Conservation (phyloP, 1,140 invertebrate genomes). For the Bombus haemorrhoidalis region DNA sequence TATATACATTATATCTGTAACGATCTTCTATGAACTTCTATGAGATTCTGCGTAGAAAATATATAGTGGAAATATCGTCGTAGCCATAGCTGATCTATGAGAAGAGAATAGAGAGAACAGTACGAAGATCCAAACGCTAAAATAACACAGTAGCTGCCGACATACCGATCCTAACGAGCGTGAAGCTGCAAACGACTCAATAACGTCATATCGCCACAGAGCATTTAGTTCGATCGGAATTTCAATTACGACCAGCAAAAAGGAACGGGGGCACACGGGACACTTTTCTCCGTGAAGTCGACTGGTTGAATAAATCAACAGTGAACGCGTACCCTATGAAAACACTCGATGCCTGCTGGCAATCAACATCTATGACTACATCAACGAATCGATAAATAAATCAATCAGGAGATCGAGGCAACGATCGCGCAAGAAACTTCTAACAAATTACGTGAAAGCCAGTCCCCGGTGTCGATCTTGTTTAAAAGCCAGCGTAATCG, state of each 20-base stretch:
- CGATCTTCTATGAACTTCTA: too few relatives aligned
- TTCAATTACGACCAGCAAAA: slow-evolving; percentile 5
- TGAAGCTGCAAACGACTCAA: slow-evolving; percentile 6
- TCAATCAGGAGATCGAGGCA: background rate
- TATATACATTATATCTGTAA: too few relatives aligned
- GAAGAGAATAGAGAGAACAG: too few relatives aligned
- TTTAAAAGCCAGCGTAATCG: background rate
- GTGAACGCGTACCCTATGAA: background rate
- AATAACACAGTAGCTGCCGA: background rate
- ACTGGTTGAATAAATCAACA: slow-evolving; percentile 20
- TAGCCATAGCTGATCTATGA: too few relatives aligned
- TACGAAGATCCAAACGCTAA: background rate
- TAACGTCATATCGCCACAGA: background rate
- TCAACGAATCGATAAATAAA: slow-evolving; percentile 25
- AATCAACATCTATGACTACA: slow-evolving; percentile 5
- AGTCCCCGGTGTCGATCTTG: background rate
- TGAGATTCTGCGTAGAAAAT: too few relatives aligned
- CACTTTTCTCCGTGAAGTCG: background rate
- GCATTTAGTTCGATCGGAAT: slow-evolving; percentile 15
- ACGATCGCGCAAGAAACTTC: background rate
- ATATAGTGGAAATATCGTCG: too few relatives aligned
- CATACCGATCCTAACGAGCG: background rate
- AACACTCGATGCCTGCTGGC: slow-evolving; percentile 9
- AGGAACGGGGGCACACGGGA: background rate
- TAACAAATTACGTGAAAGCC: slow-evolving; percentile 5